A percentile compares a stretch with the other conserved stretches of the same genome.
phyloP scores from a whole-genome alignment of 2,113 vertebrate species.

The Heloderma charlesbogerti region DNA sequence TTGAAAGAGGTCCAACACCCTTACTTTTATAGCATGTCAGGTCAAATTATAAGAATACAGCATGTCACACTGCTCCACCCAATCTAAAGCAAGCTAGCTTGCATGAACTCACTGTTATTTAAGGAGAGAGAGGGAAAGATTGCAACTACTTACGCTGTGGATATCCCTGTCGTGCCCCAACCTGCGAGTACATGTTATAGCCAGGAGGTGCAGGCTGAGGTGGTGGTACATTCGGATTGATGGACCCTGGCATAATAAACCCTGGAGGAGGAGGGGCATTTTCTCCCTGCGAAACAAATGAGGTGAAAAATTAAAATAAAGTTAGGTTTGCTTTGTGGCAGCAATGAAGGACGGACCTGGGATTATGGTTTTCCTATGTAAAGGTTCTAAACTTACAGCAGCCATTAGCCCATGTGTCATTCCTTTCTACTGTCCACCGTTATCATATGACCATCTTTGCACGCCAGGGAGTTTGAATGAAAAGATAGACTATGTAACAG shows the following conservation, averaged over 20 bases:
- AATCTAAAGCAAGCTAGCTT: neutral
- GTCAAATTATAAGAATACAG: neutral
- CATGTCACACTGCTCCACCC: neutral
- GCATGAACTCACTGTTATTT: too few relatives aligned
- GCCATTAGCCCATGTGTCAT: neutral
- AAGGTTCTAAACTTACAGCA: slow-evolving; percentile 25
- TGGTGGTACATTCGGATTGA: slow-evolving; percentile 61
- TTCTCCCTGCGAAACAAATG: slow-evolving; percentile 80
- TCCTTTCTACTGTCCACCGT: slow-evolving; percentile 24
- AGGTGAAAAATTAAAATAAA: slow-evolving; percentile 19
- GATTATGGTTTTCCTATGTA: neutral
- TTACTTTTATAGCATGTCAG: neutral
- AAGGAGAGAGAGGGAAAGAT: neutral
- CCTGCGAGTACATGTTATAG: slow-evolving; percentile 81
- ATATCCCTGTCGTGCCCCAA: slow-evolving; percentile 69
- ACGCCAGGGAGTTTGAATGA: neutral
- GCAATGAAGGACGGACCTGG: slow-evolving; percentile 1
- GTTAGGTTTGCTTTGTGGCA: slow-evolving; percentile 19
- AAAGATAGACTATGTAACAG: neutral
- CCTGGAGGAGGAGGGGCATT: slow-evolving; percentile 79
- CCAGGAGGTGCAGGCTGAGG: slow-evolving; percentile 68
- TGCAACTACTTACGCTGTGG: slow-evolving; percentile 86
- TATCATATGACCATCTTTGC: slow-evolving; percentile 19
- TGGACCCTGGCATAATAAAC: slow-evolving; percentile 80
- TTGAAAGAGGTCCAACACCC: too few relatives aligned